Percentiles rank a stretch among this genome's conserved stretches.
These are phyloP conservation scores for Hyles lineata DNA, from an alignment of 2,888 invertebrate species.

Conservation along the genomic window DNA sequence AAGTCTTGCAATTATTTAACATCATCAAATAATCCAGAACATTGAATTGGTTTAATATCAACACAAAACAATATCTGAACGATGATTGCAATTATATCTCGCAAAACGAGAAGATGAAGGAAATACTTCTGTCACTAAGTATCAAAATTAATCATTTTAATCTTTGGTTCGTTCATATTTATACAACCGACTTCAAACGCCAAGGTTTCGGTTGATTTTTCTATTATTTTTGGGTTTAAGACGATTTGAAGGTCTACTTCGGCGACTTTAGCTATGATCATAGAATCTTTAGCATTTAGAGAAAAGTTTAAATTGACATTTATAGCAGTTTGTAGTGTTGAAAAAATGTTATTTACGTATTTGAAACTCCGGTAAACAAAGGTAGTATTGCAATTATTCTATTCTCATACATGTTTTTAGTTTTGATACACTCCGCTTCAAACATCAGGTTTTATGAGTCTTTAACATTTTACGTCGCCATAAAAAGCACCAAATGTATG, in stretches of 20 bases:
- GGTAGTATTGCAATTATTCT: background rate
- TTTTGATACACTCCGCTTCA: background rate
- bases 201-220: conserved; percentile 7
- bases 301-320: background rate
- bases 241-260: conserved; percentile 4
- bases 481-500: conserved; percentile 7
- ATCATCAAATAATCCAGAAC: too few relatives aligned
- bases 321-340: background rate
- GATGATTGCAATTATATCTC: background rate
- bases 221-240: conserved; percentile 25
- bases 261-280: background rate
- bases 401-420: background rate
- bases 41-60: too few relatives aligned
- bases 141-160: conserved; percentile 25
- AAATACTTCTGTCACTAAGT: background rate
- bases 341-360: background rate
- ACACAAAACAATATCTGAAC: background rate
- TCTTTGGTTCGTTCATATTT: conserved; percentile 14
- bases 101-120: background rate
- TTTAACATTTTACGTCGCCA: conserved; percentile 20
- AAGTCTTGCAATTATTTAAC: too few relatives aligned
- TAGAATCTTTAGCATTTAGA: background rate
- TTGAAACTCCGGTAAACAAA: background rate
- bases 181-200: conserved; percentile 16
- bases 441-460: conserved; percentile 15